Conservation (phyloP, 2,888 invertebrate species). For the Nowickia ferox region DNA sequence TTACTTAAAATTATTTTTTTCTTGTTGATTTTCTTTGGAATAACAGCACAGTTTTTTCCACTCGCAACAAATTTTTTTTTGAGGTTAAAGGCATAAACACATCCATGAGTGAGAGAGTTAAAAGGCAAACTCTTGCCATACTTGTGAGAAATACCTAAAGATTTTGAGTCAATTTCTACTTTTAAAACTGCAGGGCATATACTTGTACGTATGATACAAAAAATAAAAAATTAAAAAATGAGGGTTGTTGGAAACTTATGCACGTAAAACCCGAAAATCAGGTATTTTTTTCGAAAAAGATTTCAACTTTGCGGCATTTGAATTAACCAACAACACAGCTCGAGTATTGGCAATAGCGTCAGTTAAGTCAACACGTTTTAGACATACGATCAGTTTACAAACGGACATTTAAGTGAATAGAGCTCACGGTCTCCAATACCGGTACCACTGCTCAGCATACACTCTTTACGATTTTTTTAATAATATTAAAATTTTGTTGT, state of each 20-base stretch:
- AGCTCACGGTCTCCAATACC: constrained; percentile 66
- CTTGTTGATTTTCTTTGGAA: no score
- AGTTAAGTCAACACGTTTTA: constrained; percentile 73
- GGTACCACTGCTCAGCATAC: constrained; percentile 41
- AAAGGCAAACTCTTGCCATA: no score
- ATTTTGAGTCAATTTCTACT: no score
- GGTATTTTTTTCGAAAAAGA: constrained; percentile 73
- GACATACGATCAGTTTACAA: constrained; percentile 71
- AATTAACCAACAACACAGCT: constrained; percentile 65
- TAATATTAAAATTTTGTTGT: constrained; percentile 21
- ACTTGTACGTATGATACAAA: background rate
- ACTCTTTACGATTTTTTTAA: constrained; percentile 35
- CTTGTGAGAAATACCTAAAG: no score
- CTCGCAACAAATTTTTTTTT: no score
- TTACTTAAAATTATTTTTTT: no score
- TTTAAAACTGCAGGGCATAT: no score
- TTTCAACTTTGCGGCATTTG: constrained; percentile 68
- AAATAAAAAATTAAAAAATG: constrained; percentile 53
- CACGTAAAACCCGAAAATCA: constrained; percentile 80
- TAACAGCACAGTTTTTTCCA: no score
- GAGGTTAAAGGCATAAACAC: no score
- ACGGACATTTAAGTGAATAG: constrained; percentile 72
- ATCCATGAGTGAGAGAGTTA: no score
- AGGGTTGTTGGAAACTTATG: constrained; percentile 70
- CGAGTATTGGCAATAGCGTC: constrained; percentile 69